A percentile compares a stretch with the other conserved stretches of the same genome.
Evolutionary conservation across 2,888 invertebrate species (phyloP).

Genomic region (Pharmacophagus antenor): DNA sequence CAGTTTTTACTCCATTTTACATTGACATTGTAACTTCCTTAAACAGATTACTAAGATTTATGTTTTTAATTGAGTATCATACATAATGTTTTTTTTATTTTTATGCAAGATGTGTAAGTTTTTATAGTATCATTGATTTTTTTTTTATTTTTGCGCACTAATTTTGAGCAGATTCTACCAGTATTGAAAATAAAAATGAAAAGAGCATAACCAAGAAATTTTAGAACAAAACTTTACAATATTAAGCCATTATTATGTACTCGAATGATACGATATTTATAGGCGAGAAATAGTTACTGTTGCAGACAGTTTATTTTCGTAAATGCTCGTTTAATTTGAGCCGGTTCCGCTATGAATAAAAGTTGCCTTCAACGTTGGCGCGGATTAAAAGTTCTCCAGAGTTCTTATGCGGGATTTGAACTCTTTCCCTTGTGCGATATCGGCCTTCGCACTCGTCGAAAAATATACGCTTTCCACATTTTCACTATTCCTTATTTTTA

Average conservation of each 20-base stretch:
- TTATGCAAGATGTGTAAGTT: too few relatives aligned
- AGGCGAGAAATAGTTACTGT: conserved; percentile 3
- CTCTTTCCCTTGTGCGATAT: conserved; percentile 39
- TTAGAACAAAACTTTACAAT: too few relatives aligned
- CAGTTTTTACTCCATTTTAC: conserved; percentile 48
- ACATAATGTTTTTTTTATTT: too few relatives aligned
- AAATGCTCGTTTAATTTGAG: conserved; percentile 12
- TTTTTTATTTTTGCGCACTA: too few relatives aligned
- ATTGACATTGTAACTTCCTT: too few relatives aligned
- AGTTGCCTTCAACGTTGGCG: conserved; percentile 23
- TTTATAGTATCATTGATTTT: too few relatives aligned
- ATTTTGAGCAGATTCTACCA: too few relatives aligned
- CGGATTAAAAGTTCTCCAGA: conserved; percentile 36
- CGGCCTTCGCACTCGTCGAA: conserved; percentile 38
- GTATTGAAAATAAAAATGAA: too few relatives aligned
- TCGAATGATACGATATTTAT: conserved; percentile 7
- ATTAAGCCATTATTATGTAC: too few relatives aligned
- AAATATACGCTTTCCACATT: conserved; percentile 26
- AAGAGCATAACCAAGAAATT: too few relatives aligned
- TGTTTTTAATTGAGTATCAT: too few relatives aligned
- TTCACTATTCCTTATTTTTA: conserved; percentile 21
- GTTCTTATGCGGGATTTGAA: conserved; percentile 38
- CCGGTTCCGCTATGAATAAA: conserved; percentile 28
- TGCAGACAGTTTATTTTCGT: conserved; percentile 26
- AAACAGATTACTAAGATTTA: too few relatives aligned